Conservation (phyloP, 2,113 vertebrate genomes). For the Trematocara nigrifrons region DNA sequence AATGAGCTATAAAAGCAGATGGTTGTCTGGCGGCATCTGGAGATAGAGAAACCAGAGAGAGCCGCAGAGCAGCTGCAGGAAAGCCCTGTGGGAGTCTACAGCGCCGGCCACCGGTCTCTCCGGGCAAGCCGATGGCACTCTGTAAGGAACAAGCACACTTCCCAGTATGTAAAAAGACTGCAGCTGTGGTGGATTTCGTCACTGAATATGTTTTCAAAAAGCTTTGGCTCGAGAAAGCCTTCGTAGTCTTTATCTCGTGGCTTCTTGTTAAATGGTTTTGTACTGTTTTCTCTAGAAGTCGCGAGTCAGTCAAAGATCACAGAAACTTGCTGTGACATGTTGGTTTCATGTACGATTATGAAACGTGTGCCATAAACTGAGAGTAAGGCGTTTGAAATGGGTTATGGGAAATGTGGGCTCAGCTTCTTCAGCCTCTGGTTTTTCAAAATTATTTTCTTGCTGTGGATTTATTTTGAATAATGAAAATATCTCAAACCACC, state of each 20-base stretch:
- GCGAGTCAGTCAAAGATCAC: background rate
- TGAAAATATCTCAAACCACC: background rate
- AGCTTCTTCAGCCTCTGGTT: background rate
- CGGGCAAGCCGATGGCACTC: background rate
- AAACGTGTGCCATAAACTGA: background rate
- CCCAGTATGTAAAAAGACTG: background rate
- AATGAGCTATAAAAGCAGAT: conserved; percentile 46
- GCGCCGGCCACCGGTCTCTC: conserved; percentile 2
- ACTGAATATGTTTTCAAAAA: background rate
- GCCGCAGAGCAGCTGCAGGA: conserved; percentile 33
- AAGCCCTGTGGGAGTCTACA: conserved; percentile 28
- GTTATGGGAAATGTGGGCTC: background rate
- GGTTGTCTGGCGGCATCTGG: conserved; percentile 23
- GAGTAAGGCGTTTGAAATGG: background rate
- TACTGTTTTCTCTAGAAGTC: rapidly evolving
- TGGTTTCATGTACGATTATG: background rate
- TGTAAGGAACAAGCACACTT: background rate
- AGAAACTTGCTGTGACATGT: background rate
- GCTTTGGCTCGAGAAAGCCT: background rate
- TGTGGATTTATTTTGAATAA: background rate
- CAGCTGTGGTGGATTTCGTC: background rate
- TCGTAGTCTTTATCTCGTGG: background rate
- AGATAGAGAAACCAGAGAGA: conserved; percentile 6
- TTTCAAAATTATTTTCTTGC: background rate
- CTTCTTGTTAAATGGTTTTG: background rate